Percentiles rank a stretch among this genome's conserved stretches.
phyloP scores from a whole-genome alignment of 30 jellyfish, hydroid and myxozoan species.

The Hydractinia echinata region DNA sequence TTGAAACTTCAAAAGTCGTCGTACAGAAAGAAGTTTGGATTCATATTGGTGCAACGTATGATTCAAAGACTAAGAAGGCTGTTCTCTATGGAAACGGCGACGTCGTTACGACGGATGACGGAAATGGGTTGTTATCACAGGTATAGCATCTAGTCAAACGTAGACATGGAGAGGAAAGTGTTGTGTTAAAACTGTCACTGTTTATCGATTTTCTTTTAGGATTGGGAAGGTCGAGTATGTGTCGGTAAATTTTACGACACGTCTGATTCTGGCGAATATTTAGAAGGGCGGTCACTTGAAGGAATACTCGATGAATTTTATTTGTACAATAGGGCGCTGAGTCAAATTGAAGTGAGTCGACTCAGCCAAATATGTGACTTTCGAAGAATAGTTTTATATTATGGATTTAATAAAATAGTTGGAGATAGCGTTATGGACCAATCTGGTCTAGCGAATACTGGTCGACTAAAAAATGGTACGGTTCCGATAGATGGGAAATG shows the following conservation, averaged over 20 bases:
- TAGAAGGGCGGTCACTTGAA: constrained; percentile 77
- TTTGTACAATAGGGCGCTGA: constrained; percentile 61
- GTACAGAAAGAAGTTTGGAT: constrained; percentile 79
- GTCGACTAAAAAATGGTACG: constrained; percentile 44
- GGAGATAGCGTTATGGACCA: constrained; percentile 55
- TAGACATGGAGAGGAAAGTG: too few relatives aligned
- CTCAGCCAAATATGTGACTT: constrained; percentile 84
- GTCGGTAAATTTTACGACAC: constrained; percentile 75
- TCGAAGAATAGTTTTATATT: constrained; percentile 61
- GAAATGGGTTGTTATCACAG: constrained; percentile 67
- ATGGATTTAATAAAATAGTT: constrained; percentile 47
- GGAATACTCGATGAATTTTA: constrained; percentile 79
- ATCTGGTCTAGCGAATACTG: constrained; percentile 77
- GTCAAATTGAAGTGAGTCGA: constrained; percentile 59
- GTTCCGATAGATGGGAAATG: constrained; percentile 60
- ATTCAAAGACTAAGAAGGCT: constrained; percentile 53
- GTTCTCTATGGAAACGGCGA: constrained; percentile 63
- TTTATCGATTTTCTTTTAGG: constrained; percentile 29
- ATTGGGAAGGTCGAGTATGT: constrained; percentile 83
- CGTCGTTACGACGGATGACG: constrained; percentile 52
- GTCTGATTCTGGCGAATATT: constrained; percentile 67
- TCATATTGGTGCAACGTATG: constrained; percentile 78
- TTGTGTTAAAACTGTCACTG: too few relatives aligned
- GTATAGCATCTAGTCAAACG: constrained; percentile 11
- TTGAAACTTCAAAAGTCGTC: constrained; percentile 63